Evolutionary conservation across 2,113 vertebrate species (phyloP), one percentile per base, ranked within the genome.

Genomic region (Aptenodytes patagonicus): DNA sequence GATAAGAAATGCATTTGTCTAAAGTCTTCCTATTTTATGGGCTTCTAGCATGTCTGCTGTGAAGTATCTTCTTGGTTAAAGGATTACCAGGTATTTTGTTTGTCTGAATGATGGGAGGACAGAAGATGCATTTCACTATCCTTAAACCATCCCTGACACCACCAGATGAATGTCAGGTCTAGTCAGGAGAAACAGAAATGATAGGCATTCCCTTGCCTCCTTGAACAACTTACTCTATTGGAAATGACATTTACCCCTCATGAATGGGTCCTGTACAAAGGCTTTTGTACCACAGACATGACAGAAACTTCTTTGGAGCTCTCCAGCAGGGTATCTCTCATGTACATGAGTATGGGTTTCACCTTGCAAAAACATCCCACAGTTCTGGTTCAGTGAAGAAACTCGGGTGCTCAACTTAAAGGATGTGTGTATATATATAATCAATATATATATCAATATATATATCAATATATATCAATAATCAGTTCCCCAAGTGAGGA

Each of bases 131-230:
- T 96, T 96, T 96, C 83, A 84, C 34, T 87, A 89, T 95, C 92
- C 86, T 93, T 91, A 97, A 97, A 97, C 92, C 52, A 76, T 95
- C 89, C 61, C 90, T 89, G 92, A 97, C 89, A 92, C 88, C 88
- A 96, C 90, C 95, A 96, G 97, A 96, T 93, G 92, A 97, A 93
- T 31, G 90, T 95, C 95, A 96, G 86, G 80, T 96, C 91, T 95
- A 87, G 69, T 95, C 94, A 97, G 57, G 89, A 87, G 89, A 79
- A 76, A 71, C 73, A 87, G 83, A 78, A 91, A 61, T 92, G 73
- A 95, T 28, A 84, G 65, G 54, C 90, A 97, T 97, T 97, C 86
- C 90, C 76, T 80, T 91, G 89, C 89, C 89, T 93, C 91, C 94
- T 75, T 91, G 40, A 95, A 85, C 21, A 47, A 64, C 49, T 84